Percentiles rank a stretch among this genome's conserved stretches.
phyloP scores from a whole-genome alignment of 2,797 vertebrate species.

The Neoniphon sammara region DNA sequence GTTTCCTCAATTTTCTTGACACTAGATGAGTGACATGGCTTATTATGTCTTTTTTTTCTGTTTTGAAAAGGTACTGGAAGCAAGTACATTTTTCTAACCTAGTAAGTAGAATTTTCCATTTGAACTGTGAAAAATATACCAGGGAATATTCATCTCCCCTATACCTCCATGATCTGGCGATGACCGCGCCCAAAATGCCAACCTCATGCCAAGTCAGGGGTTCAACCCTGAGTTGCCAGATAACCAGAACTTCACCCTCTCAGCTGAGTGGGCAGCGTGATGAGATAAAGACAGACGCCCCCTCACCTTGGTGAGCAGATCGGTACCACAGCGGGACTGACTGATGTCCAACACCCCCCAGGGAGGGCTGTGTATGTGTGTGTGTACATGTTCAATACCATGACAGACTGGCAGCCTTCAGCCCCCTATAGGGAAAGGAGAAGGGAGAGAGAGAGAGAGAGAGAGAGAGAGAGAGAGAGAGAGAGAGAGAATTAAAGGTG shows the following conservation, averaged over 20 bases:
- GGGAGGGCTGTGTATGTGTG: constrained; percentile 21
- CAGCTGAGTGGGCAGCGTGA: constrained; percentile 72
- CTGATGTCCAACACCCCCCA: constrained; percentile 63
- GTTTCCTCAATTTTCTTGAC: no score
- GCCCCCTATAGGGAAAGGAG: constrained; percentile 51
- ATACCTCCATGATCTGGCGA: neutral
- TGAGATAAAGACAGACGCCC: constrained; percentile 69
- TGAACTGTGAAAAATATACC: no score
- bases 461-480: constrained; percentile 14
- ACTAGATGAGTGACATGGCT: no score
- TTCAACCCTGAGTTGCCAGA: constrained; percentile 29
- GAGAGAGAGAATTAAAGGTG: constrained; percentile 16
- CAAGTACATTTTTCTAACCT: no score
- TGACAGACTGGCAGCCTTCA: constrained; percentile 65
- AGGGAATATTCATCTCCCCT: neutral
- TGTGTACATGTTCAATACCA: constrained; percentile 30
- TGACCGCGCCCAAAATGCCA: constrained; percentile 46
- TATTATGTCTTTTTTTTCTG: no score
- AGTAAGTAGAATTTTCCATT: no score
- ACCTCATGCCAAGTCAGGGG: constrained; percentile 1
- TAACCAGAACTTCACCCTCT: constrained; percentile 59
- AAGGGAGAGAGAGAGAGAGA: constrained; percentile 38
- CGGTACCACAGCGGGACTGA: constrained; percentile 74
- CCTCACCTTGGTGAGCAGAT: constrained; percentile 80
- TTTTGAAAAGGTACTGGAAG: no score